Evolutionary conservation across 2,113 vertebrate species (phyloP).

Genomic region (Callipepla californica): DNA sequence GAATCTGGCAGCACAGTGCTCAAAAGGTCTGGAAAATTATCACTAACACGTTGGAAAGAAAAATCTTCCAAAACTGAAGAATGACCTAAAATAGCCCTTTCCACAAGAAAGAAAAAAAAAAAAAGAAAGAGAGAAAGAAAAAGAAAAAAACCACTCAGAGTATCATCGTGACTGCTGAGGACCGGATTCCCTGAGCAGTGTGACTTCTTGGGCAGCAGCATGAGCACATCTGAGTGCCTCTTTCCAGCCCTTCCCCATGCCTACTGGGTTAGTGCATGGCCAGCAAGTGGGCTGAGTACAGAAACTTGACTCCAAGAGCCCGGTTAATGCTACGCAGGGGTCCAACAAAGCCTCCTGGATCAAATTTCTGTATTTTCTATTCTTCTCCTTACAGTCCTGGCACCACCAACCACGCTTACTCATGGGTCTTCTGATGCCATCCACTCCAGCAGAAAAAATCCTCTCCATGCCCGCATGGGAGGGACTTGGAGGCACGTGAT

Average conservation of each 20-base stretch:
- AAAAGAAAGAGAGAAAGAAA: too few species aligned
- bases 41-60: not conserved
- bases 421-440: not conserved
- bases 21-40: conserved; percentile 51
- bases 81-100: conserved; percentile 7
- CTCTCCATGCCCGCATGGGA: not conserved
- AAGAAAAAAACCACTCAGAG: too few species aligned
- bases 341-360: fast-evolving
- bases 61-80: not conserved
- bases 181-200: not conserved
- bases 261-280: not conserved
- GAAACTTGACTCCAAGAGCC: not conserved
- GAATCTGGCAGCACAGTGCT: not conserved
- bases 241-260: not conserved
- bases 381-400: not conserved
- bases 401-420: fast-evolving
- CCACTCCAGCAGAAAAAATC: not conserved
- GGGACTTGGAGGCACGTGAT: not conserved
- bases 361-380: not conserved
- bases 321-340: not conserved
- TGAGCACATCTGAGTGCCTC: not conserved
- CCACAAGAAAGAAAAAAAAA: not conserved
- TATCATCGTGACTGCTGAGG: not conserved
- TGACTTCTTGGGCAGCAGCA: not conserved
- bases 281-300: not conserved